Evolutionary conservation across 2,113 vertebrate genomes (phyloP).

Genomic region (Mesembrinibis cayennensis): DNA sequence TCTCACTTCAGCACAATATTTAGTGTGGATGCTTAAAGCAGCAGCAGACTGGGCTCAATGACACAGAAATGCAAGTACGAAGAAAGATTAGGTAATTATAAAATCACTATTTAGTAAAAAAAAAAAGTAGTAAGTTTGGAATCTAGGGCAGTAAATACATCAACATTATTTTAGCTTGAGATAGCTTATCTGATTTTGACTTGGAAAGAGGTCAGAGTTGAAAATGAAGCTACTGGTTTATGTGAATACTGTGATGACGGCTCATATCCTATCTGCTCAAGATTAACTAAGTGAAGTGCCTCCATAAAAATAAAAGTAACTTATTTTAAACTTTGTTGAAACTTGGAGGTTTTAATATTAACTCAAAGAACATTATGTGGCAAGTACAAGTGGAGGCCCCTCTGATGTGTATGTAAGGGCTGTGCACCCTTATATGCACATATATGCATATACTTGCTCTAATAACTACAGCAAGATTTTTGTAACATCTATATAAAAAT

Average conservation of each 20-base stretch:
- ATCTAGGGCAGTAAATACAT: neutral
- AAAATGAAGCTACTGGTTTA: neutral
- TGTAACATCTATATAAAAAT: neutral
- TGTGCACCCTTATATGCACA: neutral
- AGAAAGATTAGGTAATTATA: neutral
- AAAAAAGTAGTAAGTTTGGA: neutral
- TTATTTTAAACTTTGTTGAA: neutral
- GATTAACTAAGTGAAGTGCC: neutral
- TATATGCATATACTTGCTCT: neutral
- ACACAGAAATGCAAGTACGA: neutral
- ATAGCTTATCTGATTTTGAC: neutral
- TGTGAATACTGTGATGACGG: neutral
- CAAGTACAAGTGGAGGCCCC: neutral
- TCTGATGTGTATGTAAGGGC: neutral
- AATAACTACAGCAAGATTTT: neutral
- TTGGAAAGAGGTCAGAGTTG: neutral
- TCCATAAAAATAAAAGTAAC: neutral
- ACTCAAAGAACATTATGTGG: neutral
- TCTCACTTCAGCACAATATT: neutral
- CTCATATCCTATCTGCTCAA: neutral
- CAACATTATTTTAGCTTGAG: neutral
- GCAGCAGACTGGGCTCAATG: neutral
- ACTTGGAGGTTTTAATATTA: neutral
- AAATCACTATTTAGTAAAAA: neutral
- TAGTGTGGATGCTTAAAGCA: neutral